Evolutionary conservation across 2,888 invertebrate genomes (phyloP).

Genomic region (Watsonalla binaria): DNA sequence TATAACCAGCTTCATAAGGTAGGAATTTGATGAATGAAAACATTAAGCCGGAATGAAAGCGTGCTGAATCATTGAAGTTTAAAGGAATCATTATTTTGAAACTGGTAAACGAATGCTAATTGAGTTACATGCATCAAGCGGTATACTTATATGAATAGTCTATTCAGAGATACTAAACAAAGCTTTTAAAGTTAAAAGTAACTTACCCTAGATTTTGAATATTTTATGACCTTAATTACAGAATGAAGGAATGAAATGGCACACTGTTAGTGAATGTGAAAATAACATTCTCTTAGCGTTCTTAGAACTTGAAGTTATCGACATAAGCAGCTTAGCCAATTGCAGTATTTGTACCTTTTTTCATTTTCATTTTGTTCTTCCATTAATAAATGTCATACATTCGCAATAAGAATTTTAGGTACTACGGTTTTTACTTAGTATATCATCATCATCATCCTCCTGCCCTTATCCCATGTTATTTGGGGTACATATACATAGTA

Average conservation of each 20-base stretch:
- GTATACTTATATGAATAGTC: constrained; percentile 19
- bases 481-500: too few relatives aligned
- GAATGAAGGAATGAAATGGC: too few relatives aligned
- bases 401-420: too few relatives aligned
- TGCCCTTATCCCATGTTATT: too few relatives aligned
- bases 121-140: constrained; percentile 35
- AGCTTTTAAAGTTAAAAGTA: neutral
- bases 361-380: too few relatives aligned
- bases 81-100: constrained; percentile 39
- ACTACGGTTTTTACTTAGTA: too few relatives aligned
- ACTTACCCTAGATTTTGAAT: neutral
- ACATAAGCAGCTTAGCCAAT: too few relatives aligned
- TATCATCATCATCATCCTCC: too few relatives aligned
- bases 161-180: constrained; percentile 10
- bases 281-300: too few relatives aligned
- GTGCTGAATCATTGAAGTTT: constrained; percentile 34
- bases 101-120: constrained; percentile 40
- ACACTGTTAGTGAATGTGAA: neutral
- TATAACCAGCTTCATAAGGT: neutral
- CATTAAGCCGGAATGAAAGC: constrained; percentile 7
- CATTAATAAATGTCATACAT: too few relatives aligned
- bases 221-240: neutral
- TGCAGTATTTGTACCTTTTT: too few relatives aligned
- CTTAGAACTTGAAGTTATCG: too few relatives aligned
- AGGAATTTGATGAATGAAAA: neutral